These are phyloP conservation scores for Chloebia gouldiae DNA, from an alignment of 2,113 vertebrate species.

Conservation along the genomic window DNA sequence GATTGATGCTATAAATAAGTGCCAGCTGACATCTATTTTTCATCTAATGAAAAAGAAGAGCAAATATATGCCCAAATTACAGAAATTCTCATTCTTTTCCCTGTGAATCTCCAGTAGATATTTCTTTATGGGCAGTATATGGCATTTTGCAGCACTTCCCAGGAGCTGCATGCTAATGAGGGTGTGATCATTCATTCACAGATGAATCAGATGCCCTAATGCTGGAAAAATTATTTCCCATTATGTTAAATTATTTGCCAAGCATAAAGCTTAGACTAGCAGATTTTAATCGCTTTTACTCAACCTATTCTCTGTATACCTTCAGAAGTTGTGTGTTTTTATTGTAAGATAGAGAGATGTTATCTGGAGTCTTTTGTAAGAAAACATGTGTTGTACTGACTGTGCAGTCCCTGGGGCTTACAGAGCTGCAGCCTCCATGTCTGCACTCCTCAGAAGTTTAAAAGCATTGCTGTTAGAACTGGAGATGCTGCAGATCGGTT, in stretches of 20 bases:
- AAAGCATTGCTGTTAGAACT: background rate
- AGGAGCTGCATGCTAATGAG: background rate
- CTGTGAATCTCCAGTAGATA: background rate
- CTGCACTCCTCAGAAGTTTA: background rate
- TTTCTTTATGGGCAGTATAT: background rate
- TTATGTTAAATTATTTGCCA: background rate
- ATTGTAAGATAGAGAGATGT: background rate
- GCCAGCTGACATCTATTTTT: background rate
- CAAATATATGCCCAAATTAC: background rate
- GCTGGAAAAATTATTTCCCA: background rate
- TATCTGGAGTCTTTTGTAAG: slow-evolving; percentile 29
- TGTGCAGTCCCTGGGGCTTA: background rate
- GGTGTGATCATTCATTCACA: background rate
- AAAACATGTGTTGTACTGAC: background rate
- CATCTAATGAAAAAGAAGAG: background rate
- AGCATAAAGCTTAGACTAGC: background rate
- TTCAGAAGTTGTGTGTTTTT: slow-evolving; percentile 6
- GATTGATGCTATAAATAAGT: background rate
- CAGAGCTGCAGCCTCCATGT: background rate
- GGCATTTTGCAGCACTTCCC: background rate
- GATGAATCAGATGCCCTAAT: background rate
- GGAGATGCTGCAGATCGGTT: background rate
- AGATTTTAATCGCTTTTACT: slow-evolving; percentile 24
- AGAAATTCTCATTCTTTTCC: background rate
- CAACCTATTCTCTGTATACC: background rate